Evolutionary conservation across 2,113 vertebrate genomes (phyloP).

Genomic region (Aspiorhynchus laticeps): DNA sequence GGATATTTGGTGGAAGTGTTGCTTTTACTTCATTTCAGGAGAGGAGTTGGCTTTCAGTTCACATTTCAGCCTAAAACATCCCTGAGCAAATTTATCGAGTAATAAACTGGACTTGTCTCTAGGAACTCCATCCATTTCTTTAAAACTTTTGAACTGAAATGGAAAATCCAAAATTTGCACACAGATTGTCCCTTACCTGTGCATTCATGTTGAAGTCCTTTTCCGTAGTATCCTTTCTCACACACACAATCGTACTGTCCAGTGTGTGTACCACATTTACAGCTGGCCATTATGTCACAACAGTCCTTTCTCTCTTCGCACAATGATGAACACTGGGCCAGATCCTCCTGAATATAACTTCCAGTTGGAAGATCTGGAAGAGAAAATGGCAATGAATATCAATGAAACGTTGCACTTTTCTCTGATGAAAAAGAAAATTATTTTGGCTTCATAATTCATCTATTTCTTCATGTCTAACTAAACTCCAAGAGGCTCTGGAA

Average conservation of each 20-base stretch:
- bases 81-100: background rate
- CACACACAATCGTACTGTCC: constrained; percentile 98
- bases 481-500: constrained; percentile 8
- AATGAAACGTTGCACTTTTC: background rate
- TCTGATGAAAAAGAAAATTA: background rate
- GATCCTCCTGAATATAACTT: constrained; percentile 93
- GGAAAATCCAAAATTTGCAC: background rate
- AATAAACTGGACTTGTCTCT: background rate
- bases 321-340: constrained; percentile 85
- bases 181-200: constrained; percentile 74
- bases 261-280: constrained; percentile 93
- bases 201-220: constrained; percentile 92
- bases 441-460: background rate
- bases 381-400: constrained; percentile 19
- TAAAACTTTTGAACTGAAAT: constrained; percentile 1
- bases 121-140: constrained; percentile 3
- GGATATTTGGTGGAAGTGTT: constrained; percentile 28
- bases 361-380: constrained; percentile 89
- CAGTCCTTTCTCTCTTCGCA: constrained; percentile 87
- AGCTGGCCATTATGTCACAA: constrained; percentile 96
- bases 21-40: constrained; percentile 7
- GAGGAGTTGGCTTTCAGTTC: background rate
- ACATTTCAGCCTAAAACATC: background rate
- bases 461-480: background rate
- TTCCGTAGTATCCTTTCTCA: constrained; percentile 93